phyloP scores from a whole-genome alignment of 2,888 invertebrate species.

The Dilophus febrilis region DNA sequence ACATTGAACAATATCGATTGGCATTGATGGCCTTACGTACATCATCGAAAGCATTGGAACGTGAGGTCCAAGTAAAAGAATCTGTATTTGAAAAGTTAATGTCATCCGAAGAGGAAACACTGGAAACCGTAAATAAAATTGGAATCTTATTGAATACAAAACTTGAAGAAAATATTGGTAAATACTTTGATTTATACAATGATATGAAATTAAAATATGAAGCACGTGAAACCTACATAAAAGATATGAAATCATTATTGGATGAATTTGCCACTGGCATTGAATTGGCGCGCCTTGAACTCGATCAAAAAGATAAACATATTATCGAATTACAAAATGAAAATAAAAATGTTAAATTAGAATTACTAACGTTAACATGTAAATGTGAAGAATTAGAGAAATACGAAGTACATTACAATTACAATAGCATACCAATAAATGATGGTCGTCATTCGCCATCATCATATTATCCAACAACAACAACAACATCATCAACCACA shows the following conservation, averaged over 20 bases:
- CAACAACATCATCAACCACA: no score
- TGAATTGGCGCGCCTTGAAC: constrained; percentile 26
- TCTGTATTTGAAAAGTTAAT: constrained; percentile 25
- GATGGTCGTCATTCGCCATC: background rate
- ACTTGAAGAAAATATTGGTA: constrained; percentile 25
- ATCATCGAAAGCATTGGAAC: constrained; percentile 24
- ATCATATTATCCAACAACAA: no score
- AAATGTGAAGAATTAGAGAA: constrained; percentile 13
- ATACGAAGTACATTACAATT: background rate
- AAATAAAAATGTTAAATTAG: constrained; percentile 26
- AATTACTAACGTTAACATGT: constrained; percentile 25
- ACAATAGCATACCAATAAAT: no score
- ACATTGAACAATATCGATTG: constrained; percentile 21
- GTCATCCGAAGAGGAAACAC: constrained; percentile 27
- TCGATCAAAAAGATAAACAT: constrained; percentile 27
- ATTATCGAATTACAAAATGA: constrained; percentile 23
- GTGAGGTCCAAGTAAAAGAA: constrained; percentile 29
- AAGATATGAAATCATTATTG: constrained; percentile 28
- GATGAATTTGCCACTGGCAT: constrained; percentile 30
- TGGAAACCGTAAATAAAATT: constrained; percentile 30
- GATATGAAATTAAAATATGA: constrained; percentile 29
- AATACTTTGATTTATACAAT: constrained; percentile 26
- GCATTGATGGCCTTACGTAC: constrained; percentile 18
- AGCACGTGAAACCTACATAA: constrained; percentile 26
- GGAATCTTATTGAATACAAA: constrained; percentile 30